A percentile compares a stretch with the other conserved stretches of the same genome.
Conservation (phyloP, 37 sponge, comb jelly and placozoan species). For the Axinella damicornis region DNA sequence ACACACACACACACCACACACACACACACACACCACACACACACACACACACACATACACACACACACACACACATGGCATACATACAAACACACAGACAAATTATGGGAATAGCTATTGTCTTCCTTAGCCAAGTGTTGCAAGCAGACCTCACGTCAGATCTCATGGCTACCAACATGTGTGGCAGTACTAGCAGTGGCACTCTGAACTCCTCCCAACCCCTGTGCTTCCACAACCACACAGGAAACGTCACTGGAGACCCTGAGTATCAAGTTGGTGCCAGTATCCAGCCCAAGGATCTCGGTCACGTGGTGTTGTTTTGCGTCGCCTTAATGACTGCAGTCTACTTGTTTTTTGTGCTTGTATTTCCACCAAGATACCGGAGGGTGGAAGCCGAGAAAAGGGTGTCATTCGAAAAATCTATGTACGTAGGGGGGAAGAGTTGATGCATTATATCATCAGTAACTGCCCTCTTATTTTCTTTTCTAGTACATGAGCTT, state of each 20-base stretch:
- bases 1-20: no score
- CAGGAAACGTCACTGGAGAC: not conserved
- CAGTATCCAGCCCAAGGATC: slow-evolving; percentile 34
- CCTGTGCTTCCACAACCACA: slow-evolving; percentile 2
- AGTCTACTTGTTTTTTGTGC: slow-evolving; percentile 27
- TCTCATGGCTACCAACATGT: slow-evolving; percentile 5
- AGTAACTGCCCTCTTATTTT: no score
- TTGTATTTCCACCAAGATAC: slow-evolving; percentile 72
- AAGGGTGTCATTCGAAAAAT: slow-evolving; percentile 28
- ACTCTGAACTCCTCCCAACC: not conserved
- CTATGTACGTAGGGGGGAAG: not conserved
- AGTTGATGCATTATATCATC: no score
- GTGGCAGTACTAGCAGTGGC: not conserved
- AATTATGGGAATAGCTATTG: slow-evolving; percentile 43
- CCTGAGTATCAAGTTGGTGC: no score
- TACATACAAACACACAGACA: slow-evolving; percentile 33
- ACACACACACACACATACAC: no score
- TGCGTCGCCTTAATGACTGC: slow-evolving; percentile 16
- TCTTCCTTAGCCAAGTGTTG: slow-evolving; percentile 9
- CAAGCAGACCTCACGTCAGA: slow-evolving; percentile 5
- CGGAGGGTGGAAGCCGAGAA: slow-evolving; percentile 64
- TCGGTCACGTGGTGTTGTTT: slow-evolving; percentile 38
- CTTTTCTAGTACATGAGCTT: no score
- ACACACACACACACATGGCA: no score
- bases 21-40: not conserved